These are phyloP conservation scores for Chrysogorgia sp. DNA, from an alignment of 92 coral and sea anemone species.

Conservation along the genomic window DNA sequence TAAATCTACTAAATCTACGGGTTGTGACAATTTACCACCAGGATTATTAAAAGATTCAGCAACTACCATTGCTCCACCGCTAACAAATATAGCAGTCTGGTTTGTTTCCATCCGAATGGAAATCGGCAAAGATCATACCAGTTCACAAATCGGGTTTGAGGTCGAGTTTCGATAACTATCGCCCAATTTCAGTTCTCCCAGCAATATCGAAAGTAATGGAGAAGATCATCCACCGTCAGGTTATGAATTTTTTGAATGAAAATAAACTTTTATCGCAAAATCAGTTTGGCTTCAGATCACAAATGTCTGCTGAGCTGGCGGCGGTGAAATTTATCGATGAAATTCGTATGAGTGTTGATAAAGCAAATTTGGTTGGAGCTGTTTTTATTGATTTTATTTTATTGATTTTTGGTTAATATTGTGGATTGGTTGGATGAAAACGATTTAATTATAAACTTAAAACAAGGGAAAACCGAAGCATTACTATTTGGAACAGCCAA, in stretches of 20 bases:
- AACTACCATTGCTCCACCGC: constrained; percentile 28
- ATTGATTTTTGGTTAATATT: too few species aligned
- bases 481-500: too few species aligned
- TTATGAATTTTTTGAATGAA: too few species aligned
- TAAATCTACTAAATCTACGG: constrained; percentile 1
- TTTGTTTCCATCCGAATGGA: constrained; percentile 24
- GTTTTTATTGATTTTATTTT: too few species aligned
- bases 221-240: constrained; percentile 4
- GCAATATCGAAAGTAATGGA: constrained; percentile 36
- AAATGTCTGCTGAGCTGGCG: constrained; percentile 15
- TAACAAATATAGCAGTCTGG: constrained; percentile 28
- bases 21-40: constrained; percentile 3
- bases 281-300: not conserved
- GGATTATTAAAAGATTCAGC: not conserved
- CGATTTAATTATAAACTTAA: too few species aligned
- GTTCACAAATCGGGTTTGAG: constrained; percentile 38
- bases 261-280: too few species aligned
- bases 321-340: too few species aligned
- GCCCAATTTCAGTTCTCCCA: constrained; percentile 44
- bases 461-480: too few species aligned
- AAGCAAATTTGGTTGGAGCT: too few species aligned
- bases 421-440: too few species aligned
- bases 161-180: constrained; percentile 24
- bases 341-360: too few species aligned
- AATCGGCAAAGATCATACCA: constrained; percentile 32